Base-by-base conservation (phyloP, 2,113 vertebrate species). In the Alaudala cheleensis region DNA sequence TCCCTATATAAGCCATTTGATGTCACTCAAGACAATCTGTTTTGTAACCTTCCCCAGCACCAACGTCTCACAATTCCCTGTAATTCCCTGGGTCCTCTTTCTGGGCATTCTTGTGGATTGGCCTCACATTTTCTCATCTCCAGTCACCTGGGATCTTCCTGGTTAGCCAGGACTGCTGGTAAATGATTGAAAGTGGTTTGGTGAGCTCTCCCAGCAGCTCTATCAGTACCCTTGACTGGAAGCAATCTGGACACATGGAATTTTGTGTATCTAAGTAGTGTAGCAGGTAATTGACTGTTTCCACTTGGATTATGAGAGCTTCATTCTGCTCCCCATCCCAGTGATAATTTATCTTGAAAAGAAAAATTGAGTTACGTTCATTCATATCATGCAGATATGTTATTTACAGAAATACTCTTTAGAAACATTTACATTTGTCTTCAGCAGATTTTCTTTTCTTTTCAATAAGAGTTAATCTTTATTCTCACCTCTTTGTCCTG, bases 191-290 rank as follows among this genome's bases (percentile, higher is more conserved):
- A 53, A 39, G 45, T 39, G 58, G 4, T 20, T 51, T 51, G 28
- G 13, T 33, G 28, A 66, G 16, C 33, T 58, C 7, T 29, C 28
- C 13, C 13, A 26, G 23, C 15, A 53, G 17, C 20, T 40, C 61
- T 51, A 5, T 12, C n/a, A 22, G 24, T 25, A 22, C 17, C 12
- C 14, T n/a, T 40, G 54, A 13, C 29, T 34, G 17, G 53, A 61
- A 34, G 17, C 14, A 54, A 15, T 25, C 20, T 0, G 0, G 16
- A 24, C 4, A 16, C 29, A 53, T 9, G 29, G n/a, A 67, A 37
- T 18, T 60, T 17, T 45, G 13, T 21, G 6, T 18, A 25, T 40
- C 9, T 76, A 74, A 60, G 17, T 14, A 29, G 3, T 18, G 9
- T 18, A 53, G 24, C 14, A 54, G 15, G 21, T 53, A 16, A n/a